phyloP scores from a whole-genome alignment of 2,797 vertebrate species.

The Picus viridis region DNA sequence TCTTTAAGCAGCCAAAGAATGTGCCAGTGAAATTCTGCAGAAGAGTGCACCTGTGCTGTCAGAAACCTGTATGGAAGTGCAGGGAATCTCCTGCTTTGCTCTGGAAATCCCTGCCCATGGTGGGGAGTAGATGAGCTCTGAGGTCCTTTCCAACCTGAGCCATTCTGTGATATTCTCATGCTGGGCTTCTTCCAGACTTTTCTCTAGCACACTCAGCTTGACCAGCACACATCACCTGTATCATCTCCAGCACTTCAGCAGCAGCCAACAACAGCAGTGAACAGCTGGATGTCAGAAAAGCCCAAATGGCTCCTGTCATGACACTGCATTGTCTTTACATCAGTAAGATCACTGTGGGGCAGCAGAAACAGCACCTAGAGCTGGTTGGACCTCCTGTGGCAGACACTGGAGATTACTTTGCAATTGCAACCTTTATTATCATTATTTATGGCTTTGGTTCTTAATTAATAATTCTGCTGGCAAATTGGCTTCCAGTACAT shows the following conservation, averaged over 20 bases:
- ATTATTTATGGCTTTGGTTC: background rate
- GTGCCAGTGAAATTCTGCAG: background rate
- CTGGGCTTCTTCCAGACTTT: background rate
- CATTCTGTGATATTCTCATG: background rate
- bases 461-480: background rate
- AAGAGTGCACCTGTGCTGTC: slow-evolving; percentile 7
- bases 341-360: slow-evolving; percentile 13
- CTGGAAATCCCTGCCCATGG: background rate
- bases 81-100: slow-evolving; percentile 39
- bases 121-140: too few relatives aligned
- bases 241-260: slow-evolving; percentile 11
- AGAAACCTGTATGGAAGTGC: background rate
- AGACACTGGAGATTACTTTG: background rate
- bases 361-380: slow-evolving; percentile 22
- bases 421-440: background rate
- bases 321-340: background rate
- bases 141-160: too few relatives aligned
- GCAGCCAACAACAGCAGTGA: slow-evolving; percentile 38
- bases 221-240: slow-evolving; percentile 6
- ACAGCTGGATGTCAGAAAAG: slow-evolving; percentile 42
- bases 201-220: background rate
- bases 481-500: background rate
- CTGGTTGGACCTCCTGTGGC: background rate
- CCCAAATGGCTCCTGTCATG: background rate
- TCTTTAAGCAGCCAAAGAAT: background rate